phyloP scores from a whole-genome alignment of 2,113 vertebrate species.

The Phalacrocorax brasilianus region DNA sequence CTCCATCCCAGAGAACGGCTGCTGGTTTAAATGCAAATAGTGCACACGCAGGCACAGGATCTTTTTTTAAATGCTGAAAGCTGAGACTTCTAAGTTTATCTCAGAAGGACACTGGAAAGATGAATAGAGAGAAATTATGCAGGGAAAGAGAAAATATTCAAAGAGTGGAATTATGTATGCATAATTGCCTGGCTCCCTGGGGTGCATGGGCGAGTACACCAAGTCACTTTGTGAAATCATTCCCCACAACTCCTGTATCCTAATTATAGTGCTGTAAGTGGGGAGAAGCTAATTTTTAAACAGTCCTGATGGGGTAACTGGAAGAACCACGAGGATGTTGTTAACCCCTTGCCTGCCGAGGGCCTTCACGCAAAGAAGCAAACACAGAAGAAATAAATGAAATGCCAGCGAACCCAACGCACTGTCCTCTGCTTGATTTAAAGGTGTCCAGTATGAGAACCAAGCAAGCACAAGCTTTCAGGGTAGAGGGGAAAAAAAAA shows the following conservation, averaged over 20 bases:
- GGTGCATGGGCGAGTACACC: slow-evolving; percentile 66
- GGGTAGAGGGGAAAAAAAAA: neutral
- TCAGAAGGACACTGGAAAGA: slow-evolving; percentile 70
- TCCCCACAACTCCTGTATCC: slow-evolving; percentile 64
- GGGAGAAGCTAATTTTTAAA: slow-evolving; percentile 66
- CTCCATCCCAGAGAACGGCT: neutral
- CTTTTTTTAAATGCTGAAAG: slow-evolving; percentile 61
- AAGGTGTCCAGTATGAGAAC: neutral
- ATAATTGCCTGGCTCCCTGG: slow-evolving; percentile 69
- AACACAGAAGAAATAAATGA: neutral
- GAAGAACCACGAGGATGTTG: neutral
- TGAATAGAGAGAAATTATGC: slow-evolving; percentile 69
- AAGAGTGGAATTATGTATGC: slow-evolving; percentile 71
- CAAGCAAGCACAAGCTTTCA: neutral
- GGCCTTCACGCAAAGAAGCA: neutral
- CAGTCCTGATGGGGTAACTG: slow-evolving; percentile 55
- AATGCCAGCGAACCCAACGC: rapidly evolving
- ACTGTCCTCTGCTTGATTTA: neutral
- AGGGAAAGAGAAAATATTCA: slow-evolving; percentile 71
- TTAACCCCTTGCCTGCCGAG: slow-evolving; percentile 9
- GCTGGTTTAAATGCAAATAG: slow-evolving; percentile 50
- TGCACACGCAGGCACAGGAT: slow-evolving; percentile 28
- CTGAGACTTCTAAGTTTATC: slow-evolving; percentile 68
- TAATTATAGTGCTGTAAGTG: slow-evolving; percentile 64
- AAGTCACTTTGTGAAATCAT: slow-evolving; percentile 71